Conservation (phyloP, 2,113 vertebrate species). For the pig (Sus scrofa) region T2T-Sscrofa CM000820.6:125193501-125194000, state of each 20-base stretch:
- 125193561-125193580: background rate
- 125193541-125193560: background rate
- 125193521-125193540: background rate
- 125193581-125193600: conserved; percentile 38
- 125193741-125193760: conserved; percentile 94
- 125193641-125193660: background rate
- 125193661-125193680: too few relatives aligned
- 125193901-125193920: background rate
- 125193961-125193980: background rate
- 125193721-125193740: conserved; percentile 86
- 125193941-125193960: background rate
- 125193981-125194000: background rate
- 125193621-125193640: background rate
- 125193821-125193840: background rate
- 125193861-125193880: background rate
- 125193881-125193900: background rate
- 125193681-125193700: background rate
- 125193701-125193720: conserved; percentile 75
- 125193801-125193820: conserved; percentile 87
- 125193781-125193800: conserved; percentile 91
- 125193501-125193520: background rate
- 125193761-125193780: conserved; percentile 91
- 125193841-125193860: background rate
- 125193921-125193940: background rate
- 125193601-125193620: background rate